Percentiles rank a stretch among this genome's conserved stretches.
These are phyloP conservation scores for Myotis pilosus DNA, from an alignment of 2,797 vertebrate species.

Conservation along the genomic window DNA sequence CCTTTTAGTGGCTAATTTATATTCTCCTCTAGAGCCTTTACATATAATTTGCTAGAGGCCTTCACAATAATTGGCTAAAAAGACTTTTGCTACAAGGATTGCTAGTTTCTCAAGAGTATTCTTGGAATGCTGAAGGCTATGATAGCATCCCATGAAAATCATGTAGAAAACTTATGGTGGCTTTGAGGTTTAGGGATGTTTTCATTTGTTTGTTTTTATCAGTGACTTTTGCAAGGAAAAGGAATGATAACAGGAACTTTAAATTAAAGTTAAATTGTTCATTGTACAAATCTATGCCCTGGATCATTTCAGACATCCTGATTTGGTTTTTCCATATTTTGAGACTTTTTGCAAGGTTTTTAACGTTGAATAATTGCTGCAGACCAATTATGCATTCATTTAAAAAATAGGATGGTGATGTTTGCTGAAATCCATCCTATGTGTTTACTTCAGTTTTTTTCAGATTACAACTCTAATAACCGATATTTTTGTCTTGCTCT, in stretches of 20 bases:
- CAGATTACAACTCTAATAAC: not conserved
- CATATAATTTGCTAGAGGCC: constrained; percentile 2
- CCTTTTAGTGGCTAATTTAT: not conserved
- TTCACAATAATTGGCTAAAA: constrained; percentile 27
- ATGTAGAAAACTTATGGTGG: not conserved
- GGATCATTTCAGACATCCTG: not conserved
- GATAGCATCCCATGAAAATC: not conserved
- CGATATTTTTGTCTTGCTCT: not conserved
- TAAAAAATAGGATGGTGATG: not conserved
- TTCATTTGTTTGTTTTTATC: not conserved
- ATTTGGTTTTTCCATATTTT: not conserved
- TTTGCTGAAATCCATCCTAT: not conserved
- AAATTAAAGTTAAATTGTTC: not conserved
- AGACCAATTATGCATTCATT: not conserved
- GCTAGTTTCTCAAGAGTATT: not conserved
- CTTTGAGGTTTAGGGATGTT: not conserved
- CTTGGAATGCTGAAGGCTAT: not conserved
- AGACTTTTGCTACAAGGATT: not conserved
- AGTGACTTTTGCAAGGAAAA: not conserved
- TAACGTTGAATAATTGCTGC: not conserved
- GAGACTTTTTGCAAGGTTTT: not conserved
- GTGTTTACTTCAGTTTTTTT: constrained; percentile 15
- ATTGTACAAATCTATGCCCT: not conserved
- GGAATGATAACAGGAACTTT: not conserved
- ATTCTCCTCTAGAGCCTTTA: not conserved